Conservation (phyloP, 92 coral and sea anemone species). For the Plumapathes pennacea region DNA sequence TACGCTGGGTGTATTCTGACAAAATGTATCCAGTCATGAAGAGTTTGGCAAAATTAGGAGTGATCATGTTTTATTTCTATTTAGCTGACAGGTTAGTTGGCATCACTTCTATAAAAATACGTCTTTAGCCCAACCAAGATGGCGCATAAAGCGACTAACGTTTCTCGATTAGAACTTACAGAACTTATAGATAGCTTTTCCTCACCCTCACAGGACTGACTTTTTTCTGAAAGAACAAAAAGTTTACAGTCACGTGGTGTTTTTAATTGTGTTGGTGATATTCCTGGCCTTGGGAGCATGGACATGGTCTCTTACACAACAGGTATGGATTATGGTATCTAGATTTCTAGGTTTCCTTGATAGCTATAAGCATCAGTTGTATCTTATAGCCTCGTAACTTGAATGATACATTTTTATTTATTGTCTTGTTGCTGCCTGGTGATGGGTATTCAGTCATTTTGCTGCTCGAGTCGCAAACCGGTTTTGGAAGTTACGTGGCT, state of each 20-base stretch:
- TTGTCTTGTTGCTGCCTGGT: too few species aligned
- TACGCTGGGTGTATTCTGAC: constrained; percentile 92
- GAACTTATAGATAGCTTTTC: not conserved
- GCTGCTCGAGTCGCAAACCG: too few species aligned
- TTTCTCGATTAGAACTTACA: not conserved
- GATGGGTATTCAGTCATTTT: too few species aligned
- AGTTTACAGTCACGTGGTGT: constrained; percentile 67
- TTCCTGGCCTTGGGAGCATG: constrained; percentile 79
- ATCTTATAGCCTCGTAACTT: too few species aligned
- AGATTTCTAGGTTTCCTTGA: too few species aligned
- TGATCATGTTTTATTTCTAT: constrained; percentile 90
- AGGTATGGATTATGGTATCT: too few species aligned
- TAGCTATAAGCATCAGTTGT: too few species aligned
- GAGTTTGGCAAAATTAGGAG: constrained; percentile 77
- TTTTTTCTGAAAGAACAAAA: constrained; percentile 93
- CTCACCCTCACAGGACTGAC: constrained; percentile 59
- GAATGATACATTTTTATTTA: too few species aligned
- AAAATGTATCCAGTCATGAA: constrained; percentile 87
- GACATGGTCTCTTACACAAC: constrained; percentile 81
- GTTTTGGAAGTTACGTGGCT: too few species aligned
- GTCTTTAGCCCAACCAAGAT: too few species aligned
- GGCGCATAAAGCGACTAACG: not conserved
- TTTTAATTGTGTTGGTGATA: constrained; percentile 57
- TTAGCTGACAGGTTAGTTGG: constrained; percentile 83
- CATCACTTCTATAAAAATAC: not conserved